These are phyloP conservation scores for Sternotherus odoratus DNA, from an alignment of 2,797 vertebrate species.

Conservation along the genomic window DNA sequence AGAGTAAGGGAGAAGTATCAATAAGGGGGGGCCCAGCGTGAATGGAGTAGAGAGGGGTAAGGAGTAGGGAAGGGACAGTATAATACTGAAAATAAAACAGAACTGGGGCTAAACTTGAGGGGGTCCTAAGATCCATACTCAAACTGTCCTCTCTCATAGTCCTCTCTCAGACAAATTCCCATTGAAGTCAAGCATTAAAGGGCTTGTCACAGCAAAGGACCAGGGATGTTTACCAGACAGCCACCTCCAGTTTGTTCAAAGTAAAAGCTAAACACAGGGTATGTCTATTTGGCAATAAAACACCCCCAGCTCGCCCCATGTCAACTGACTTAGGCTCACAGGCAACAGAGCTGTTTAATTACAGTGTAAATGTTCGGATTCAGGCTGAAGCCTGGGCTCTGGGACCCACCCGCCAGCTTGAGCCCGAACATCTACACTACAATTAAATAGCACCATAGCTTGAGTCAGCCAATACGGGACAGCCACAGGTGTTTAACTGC, in stretches of 20 bases:
- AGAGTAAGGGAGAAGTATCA: neutral
- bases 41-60: neutral
- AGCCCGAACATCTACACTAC: neutral
- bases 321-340: neutral
- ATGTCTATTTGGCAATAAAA: neutral
- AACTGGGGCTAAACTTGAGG: neutral
- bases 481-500: neutral
- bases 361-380: too few species aligned
- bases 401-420: neutral
- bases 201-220: neutral
- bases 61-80: neutral
- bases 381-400: neutral
- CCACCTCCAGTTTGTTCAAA: constrained; percentile 45
- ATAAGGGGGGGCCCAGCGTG: neutral
- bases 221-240: neutral
- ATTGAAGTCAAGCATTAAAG: fast-evolving
- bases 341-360: neutral
- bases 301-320: neutral
- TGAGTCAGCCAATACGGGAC: neutral
- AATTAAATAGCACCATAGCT: neutral
- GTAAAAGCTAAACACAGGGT: constrained; percentile 36
- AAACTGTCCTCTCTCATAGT: neutral
- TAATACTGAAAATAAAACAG: neutral
- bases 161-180: neutral
- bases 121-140: fast-evolving